Base-by-base conservation (phyloP, 2,888 invertebrate species). In the Noctua fimbriata region DNA sequence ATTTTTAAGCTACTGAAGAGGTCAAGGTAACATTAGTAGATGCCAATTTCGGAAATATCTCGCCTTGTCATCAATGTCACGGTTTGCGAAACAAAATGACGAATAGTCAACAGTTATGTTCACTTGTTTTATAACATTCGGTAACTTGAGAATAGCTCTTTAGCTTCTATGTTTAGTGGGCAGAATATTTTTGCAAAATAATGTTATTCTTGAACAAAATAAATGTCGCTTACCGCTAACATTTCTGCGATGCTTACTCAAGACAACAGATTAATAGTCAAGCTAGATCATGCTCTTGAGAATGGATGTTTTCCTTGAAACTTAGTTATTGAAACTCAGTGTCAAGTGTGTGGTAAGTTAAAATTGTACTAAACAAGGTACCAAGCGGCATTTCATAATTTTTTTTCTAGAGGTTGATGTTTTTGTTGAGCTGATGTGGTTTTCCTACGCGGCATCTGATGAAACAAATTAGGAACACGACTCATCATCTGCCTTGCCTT, bases 1-100 rank as follows among this genome's bases (percentile, higher is more conserved):
- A 24, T 69, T 70, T 44, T 58, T 21, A 63, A 83, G 24, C 65
- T 73, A 47, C 47, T 18, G 21, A 44, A 52, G 66, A 81, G 86
- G 78, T 88, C 78, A 87, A 88, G 79, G 79, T 72, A n/a, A 60
- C 65, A 69, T 70, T 69, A 75, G 16, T 78, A 72, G 82, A 47
- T 60, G 72, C 69, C 85, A 73, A 73, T 82, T 74, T 79, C 77
- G 79, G 86, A 86, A 86, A 88, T 88, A 79, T 81, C 72, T 84
- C 72, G 83, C 76, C 81, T 76, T 73, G 76, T 80, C 81, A 78
- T 76, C 84, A 84, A 88, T 83, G 87, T 65, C 76, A 84, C 63
- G 66, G 28, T 70, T 79, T 69, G 74, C 60, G 69, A 72, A 85
- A 83, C 24, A 78, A 55, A 74, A 63, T 69, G 60, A 79, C 47